phyloP scores from a whole-genome alignment of 2,113 vertebrate species.

The Pipa parva region DNA sequence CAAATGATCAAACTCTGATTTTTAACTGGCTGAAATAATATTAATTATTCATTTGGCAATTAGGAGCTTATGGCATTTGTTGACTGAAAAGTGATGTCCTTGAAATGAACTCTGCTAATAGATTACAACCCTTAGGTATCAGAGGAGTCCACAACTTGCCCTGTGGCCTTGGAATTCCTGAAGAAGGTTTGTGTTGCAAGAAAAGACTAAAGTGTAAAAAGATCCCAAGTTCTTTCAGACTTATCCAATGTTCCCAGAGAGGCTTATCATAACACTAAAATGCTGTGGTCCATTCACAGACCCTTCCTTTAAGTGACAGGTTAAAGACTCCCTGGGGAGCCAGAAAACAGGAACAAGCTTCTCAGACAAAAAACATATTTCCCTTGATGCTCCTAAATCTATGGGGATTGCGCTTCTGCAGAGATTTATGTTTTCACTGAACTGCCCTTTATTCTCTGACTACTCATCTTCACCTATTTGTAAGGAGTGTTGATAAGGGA shows the following conservation, averaged over 20 bases:
- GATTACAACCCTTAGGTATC: slow-evolving; percentile 6
- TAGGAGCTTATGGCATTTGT: neutral
- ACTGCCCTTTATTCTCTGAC: slow-evolving; percentile 25
- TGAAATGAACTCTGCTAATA: slow-evolving; percentile 16
- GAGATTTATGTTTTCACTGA: slow-evolving; percentile 42
- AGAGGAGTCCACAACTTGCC: neutral
- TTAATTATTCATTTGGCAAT: too few species aligned
- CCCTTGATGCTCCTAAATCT: slow-evolving; percentile 24
- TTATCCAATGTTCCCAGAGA: neutral
- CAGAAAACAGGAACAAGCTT: slow-evolving; percentile 28
- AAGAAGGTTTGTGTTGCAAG: slow-evolving; percentile 8
- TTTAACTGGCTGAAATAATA: too few species aligned
- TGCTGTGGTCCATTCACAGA: slow-evolving; percentile 7
- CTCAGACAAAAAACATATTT: slow-evolving; percentile 25
- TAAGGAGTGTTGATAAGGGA: neutral
- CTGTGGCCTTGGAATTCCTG: neutral
- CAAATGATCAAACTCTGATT: too few species aligned
- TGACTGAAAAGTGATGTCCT: neutral
- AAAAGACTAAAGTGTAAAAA: slow-evolving; percentile 16
- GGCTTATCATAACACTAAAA: slow-evolving; percentile 25
- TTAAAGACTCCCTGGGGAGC: slow-evolving; percentile 14
- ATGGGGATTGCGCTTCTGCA: slow-evolving; percentile 39
- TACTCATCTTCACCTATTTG: slow-evolving; percentile 9
- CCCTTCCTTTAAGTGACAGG: slow-evolving; percentile 19
- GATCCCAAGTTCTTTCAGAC: slow-evolving; percentile 18